These are phyloP conservation scores for Bovichtus variegatus DNA, from an alignment of 2,797 vertebrate species.

Conservation along the genomic window DNA sequence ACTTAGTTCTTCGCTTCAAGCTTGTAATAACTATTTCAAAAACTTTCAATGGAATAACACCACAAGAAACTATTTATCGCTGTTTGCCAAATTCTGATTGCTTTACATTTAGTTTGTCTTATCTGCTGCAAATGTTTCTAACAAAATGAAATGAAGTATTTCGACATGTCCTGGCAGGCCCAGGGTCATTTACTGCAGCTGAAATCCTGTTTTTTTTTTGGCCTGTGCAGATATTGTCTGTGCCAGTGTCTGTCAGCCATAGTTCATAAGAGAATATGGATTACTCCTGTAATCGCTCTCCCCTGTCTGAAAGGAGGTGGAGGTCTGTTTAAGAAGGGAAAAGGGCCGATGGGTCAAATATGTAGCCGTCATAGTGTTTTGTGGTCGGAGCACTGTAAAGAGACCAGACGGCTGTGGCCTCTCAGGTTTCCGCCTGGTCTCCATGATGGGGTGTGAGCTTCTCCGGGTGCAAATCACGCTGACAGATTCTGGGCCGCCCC, in stretches of 20 bases:
- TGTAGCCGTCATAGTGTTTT: slow-evolving; percentile 59
- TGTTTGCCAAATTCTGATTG: slow-evolving; percentile 3
- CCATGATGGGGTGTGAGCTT: slow-evolving; percentile 82
- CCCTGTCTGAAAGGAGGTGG: slow-evolving; percentile 60
- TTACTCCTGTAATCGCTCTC: slow-evolving; percentile 66
- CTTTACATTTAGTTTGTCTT: slow-evolving; percentile 38
- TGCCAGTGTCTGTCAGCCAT: slow-evolving; percentile 62
- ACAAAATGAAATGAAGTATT: slow-evolving; percentile 48
- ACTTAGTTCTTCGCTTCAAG: no score
- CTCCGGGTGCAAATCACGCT: slow-evolving; percentile 87
- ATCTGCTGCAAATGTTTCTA: slow-evolving; percentile 28
- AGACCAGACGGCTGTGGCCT: slow-evolving; percentile 66
- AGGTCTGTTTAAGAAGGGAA: slow-evolving; percentile 8
- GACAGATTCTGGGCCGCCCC: slow-evolving; percentile 89
- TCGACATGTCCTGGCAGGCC: slow-evolving; percentile 28
- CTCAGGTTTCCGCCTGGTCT: slow-evolving; percentile 80
- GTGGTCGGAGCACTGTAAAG: slow-evolving; percentile 73
- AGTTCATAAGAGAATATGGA: slow-evolving; percentile 63
- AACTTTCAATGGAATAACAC: slow-evolving; percentile 7
- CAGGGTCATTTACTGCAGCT: slow-evolving; percentile 34
- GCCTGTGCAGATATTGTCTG: slow-evolving; percentile 17
- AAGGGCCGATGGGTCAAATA: slow-evolving; percentile 58
- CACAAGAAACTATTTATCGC: no score
- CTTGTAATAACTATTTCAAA: slow-evolving; percentile 1
- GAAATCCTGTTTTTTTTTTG: slow-evolving; percentile 51